Base-by-base conservation (phyloP, 2,113 vertebrate species). In the Chionis minor region DNA sequence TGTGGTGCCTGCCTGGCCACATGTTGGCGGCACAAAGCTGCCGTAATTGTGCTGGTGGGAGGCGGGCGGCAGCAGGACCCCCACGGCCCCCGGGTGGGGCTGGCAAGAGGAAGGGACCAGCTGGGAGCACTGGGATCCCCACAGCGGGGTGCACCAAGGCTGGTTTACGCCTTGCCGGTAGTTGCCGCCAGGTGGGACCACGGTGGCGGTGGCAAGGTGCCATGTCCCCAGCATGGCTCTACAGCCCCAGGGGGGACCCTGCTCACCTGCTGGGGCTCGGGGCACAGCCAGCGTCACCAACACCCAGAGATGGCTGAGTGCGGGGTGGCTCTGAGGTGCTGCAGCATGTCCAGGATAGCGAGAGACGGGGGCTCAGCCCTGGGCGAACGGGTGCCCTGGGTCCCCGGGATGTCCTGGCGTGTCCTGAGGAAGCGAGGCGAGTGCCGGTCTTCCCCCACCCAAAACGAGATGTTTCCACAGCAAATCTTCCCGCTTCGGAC, bases 261-360 rank as follows among this genome's bases (percentile, higher is more conserved):
- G 28, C 8, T 49, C 5, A 1, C 40, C 16, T 0, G 0, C 15
- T 1, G 0, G 24, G 65, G 65, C 19, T 61, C 1, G 0, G 26
- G 73, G n/a, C 24, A 10, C 24, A 23, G 56, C 12, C 38, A 30
- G 38, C 1, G 6, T 4, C 87, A 32, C 38, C 1, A 0, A 28
- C 38, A 61, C 45, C 20, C 2, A 1, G 40, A 16, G 62, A 8
- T 0, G 3, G 23, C 42, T 14, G 66, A 95, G 40, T 17, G 30
- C 4, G 1, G 0, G 3, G 67, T 9, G 58, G 35, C 86, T 77
- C n/a, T 33, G 45, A n/a, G 26, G 44, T 10, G 54, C 70, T 22
- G 38, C 19, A 67, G 52, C 52, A 6, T 0, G 1, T 33, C 33
- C 0, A 2, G 54, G 24, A 61, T 7, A 45, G n/a, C 0, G 8